Base-by-base conservation (phyloP, 2,113 vertebrate genomes). In the Equus przewalskii region DNA sequence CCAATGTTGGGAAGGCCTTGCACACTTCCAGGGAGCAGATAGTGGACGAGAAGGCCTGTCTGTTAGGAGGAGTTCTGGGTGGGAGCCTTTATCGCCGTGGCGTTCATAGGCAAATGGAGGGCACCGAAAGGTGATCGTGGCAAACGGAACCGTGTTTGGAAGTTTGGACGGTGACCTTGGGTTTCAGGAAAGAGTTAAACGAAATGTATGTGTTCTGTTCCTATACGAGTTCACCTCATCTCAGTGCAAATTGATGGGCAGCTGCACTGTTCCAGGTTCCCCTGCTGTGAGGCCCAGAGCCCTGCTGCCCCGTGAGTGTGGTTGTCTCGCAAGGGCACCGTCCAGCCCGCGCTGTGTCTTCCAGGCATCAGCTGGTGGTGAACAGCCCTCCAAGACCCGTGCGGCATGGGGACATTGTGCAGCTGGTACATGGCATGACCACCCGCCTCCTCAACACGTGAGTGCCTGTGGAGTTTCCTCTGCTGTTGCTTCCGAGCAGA, bases 401-500 rank as follows among this genome's bases (percentile, higher is more conserved):
- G 94, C 99, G 99, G 80, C 99, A 99, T 0, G 99, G 99, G 0
- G 99, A 99, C 81, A 70, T 99, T 0, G 98, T 99, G 94, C 99
- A 99, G 98, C 98, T 99, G 94, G 99, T 99, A 62, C 99, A 99
- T 0, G 99, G 99, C 82, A 99, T 99, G 99, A 99, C 99, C 0
- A 99, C 99, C 21, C 99, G 99, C 69, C 99, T 99, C 97, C 99
- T 99, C 49, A 99, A 99, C 99, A 99, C 99, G 99, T 99, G 98
- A 98, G 99, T 33, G 3, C 14, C 19, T 3, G 33, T 9, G 15
- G 13, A 54, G 14, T 13, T 13, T 13, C 51, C 51, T 54, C 51
- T 54, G 51, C 24, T 0, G 6, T 62, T 26, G 54, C 36, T 26
- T 14, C 83, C 16, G 58, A 44, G 49, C 16, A 49, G 3, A 56